Conservation (phyloP, 2,888 invertebrate genomes). For the Zhuqinia jingwanae region DNA sequence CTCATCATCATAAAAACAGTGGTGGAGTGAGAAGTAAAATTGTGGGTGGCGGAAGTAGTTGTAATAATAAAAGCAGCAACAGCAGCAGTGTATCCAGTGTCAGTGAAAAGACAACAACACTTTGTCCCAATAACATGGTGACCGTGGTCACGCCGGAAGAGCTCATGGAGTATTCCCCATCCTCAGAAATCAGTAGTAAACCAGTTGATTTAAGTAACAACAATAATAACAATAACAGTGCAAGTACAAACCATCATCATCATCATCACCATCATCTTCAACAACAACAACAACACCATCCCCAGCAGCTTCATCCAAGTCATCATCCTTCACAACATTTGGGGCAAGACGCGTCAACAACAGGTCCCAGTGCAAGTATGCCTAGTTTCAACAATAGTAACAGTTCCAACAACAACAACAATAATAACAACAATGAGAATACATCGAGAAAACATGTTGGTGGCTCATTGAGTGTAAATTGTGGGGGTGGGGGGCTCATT, state of each 20-base stretch:
- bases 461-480: constrained; percentile 45
- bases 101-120: constrained; percentile 46
- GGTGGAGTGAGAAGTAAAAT: constrained; percentile 32
- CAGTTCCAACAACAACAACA: constrained; percentile 59
- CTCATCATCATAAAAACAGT: constrained; percentile 43
- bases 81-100: constrained; percentile 17
- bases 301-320: not conserved
- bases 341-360: constrained; percentile 51
- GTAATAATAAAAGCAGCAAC: constrained; percentile 21
- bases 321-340: constrained; percentile 33
- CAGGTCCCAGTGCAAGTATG: not conserved
- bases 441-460: constrained; percentile 53
- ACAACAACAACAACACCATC: constrained; percentile 76
- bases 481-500: constrained; percentile 21
- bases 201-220: constrained; percentile 79
- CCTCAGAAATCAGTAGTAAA: constrained; percentile 75
- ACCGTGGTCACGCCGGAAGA: constrained; percentile 69
- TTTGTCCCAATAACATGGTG: constrained; percentile 57
- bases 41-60: constrained; percentile 8
- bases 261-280: constrained; percentile 50
- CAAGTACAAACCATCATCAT: constrained; percentile 58
- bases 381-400: constrained; percentile 47
- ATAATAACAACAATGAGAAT: constrained; percentile 60
- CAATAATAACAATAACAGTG: constrained; percentile 78
- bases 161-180: constrained; percentile 77